phyloP scores from a whole-genome alignment of 2,888 invertebrate species.

The Theretra japonica region DNA sequence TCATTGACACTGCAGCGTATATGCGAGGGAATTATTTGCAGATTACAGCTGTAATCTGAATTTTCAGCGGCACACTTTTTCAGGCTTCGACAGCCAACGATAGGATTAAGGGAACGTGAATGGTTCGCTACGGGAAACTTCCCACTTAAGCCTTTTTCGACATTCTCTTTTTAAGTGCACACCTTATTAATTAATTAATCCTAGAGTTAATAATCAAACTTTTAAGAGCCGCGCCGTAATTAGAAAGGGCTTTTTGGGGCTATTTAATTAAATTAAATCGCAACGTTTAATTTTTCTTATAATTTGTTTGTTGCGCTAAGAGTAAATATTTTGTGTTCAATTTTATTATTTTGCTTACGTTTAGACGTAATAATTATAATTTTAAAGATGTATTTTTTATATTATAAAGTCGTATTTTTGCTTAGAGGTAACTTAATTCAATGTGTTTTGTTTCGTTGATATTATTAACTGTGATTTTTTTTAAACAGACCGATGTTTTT shows the following conservation, averaged over 20 bases:
- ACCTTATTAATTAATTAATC: conserved; percentile 78
- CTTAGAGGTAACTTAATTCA: too few relatives aligned
- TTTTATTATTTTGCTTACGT: not conserved
- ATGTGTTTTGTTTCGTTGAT: too few relatives aligned
- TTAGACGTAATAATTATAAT: not conserved
- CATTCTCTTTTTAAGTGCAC: conserved; percentile 65
- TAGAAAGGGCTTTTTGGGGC: conserved; percentile 46
- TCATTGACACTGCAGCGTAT: conserved; percentile 54
- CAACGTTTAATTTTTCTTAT: conserved; percentile 25
- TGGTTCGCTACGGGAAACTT: conserved; percentile 60
- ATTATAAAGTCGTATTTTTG: too few relatives aligned
- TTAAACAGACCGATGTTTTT: too few relatives aligned
- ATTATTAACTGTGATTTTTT: too few relatives aligned
- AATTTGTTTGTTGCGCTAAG: conserved; percentile 35
- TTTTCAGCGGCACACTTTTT: conserved; percentile 67
- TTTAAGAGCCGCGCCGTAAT: conserved; percentile 52
- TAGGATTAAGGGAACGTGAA: conserved; percentile 62
- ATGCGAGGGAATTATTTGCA: conserved; percentile 54
- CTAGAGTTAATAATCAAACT: conserved; percentile 61
- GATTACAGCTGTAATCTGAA: conserved; percentile 69
- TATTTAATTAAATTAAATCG: conserved; percentile 39
- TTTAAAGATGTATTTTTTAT: too few relatives aligned
- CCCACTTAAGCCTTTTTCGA: conserved; percentile 69
- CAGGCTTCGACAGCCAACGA: conserved; percentile 56
- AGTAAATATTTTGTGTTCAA: not conserved